These are phyloP conservation scores for Lacerta agilis DNA, from an alignment of 2,797 vertebrate genomes.

Conservation along the genomic window DNA sequence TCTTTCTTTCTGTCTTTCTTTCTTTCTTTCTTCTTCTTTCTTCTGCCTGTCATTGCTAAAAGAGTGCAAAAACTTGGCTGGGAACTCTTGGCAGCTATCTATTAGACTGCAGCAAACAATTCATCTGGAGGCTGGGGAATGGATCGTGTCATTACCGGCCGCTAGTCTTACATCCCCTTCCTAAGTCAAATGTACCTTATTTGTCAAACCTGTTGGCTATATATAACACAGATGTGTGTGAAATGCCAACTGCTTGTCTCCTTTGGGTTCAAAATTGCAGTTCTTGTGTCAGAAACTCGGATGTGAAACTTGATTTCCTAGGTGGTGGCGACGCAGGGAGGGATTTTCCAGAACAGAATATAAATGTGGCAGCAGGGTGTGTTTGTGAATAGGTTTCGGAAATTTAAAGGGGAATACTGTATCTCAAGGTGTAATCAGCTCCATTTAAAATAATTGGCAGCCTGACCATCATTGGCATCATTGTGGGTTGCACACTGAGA, in stretches of 20 bases:
- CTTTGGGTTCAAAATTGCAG: neutral
- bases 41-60: neutral
- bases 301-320: slow-evolving; percentile 8
- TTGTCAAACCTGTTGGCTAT: neutral
- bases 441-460: neutral
- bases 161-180: neutral
- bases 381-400: neutral
- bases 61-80: neutral
- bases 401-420: neutral
- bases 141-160: neutral
- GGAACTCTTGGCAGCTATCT: neutral
- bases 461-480: neutral
- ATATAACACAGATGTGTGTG: neutral
- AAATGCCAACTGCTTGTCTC: neutral
- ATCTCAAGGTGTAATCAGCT: neutral
- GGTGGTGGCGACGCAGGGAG: neutral
- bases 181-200: neutral
- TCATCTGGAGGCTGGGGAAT: neutral
- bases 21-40: no score
- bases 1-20: no score
- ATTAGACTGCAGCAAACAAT: neutral
- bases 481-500: neutral
- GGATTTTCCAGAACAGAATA: neutral
- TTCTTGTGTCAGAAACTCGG: neutral
- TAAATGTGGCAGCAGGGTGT: neutral